Conservation (phyloP, 2,113 vertebrate genomes). For the Microtus richardsoni region DNA sequence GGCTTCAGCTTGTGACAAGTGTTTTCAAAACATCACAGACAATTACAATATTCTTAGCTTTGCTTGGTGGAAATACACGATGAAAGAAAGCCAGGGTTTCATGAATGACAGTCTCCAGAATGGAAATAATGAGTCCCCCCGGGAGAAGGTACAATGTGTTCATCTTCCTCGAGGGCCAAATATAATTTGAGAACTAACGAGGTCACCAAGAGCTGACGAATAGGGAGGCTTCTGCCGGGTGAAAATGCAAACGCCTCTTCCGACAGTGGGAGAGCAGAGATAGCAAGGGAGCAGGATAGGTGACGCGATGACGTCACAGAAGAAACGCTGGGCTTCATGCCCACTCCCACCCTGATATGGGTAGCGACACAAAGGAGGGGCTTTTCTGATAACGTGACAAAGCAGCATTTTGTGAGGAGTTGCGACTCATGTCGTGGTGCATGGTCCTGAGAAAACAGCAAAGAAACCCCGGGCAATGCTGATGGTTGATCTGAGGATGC, state of each 20-base stretch:
- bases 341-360: neutral
- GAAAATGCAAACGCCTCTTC: constrained; percentile 47
- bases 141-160: constrained; percentile 58
- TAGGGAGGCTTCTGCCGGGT: neutral
- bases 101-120: constrained; percentile 75
- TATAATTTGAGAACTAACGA: constrained; percentile 45
- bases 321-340: neutral
- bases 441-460: neutral
- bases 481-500: neutral
- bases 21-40: constrained; percentile 77
- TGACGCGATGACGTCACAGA: neutral
- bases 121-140: constrained; percentile 72
- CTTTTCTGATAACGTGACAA: neutral
- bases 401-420: neutral
- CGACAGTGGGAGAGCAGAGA: neutral
- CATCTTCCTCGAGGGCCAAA: constrained; percentile 31
- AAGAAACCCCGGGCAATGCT: neutral
- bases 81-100: constrained; percentile 66
- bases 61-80: constrained; percentile 55
- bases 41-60: constrained; percentile 74
- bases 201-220: constrained; percentile 63
- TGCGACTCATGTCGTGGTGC: neutral
- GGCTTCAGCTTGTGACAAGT: constrained; percentile 71
- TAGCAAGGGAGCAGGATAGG: no score
- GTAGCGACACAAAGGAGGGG: neutral